phyloP scores from a whole-genome alignment of 2,888 invertebrate species.

The Dorcus hopei region DNA sequence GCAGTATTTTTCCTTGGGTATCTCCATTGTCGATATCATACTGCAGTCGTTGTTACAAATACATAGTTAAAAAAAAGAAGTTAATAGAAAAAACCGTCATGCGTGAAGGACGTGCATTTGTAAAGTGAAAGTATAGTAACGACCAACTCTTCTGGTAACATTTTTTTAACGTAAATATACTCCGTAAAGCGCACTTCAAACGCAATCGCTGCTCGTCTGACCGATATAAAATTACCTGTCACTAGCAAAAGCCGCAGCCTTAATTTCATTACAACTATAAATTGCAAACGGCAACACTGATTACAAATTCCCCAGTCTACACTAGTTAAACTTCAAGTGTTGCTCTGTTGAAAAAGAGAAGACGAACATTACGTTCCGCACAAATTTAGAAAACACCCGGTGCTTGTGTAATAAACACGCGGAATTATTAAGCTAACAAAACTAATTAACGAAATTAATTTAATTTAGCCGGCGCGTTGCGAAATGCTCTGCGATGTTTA shows the following conservation, averaged over 20 bases:
- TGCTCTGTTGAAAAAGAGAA: too few species aligned
- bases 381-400: too few species aligned
- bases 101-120: constrained; percentile 26
- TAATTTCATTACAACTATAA: constrained; percentile 14
- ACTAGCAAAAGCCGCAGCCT: background rate
- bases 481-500: too few species aligned
- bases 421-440: too few species aligned
- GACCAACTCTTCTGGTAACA: constrained; percentile 4
- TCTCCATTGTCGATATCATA: too few species aligned
- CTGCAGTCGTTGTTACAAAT: background rate
- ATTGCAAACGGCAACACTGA: constrained; percentile 3
- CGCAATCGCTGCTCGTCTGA: background rate
- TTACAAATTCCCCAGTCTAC: background rate
- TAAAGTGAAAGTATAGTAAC: constrained; percentile 21
- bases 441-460: too few species aligned
- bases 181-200: background rate
- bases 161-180: background rate
- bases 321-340: too few species aligned
- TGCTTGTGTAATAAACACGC: too few species aligned
- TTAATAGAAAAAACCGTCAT: constrained; percentile 14
- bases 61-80: background rate
- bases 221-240: constrained; percentile 8
- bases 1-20: too few species aligned
- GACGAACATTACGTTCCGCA: too few species aligned
- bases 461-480: too few species aligned